These are phyloP conservation scores for Crocodylus rhombifer DNA, from an alignment of 2,797 vertebrate species.

Conservation along the genomic window DNA sequence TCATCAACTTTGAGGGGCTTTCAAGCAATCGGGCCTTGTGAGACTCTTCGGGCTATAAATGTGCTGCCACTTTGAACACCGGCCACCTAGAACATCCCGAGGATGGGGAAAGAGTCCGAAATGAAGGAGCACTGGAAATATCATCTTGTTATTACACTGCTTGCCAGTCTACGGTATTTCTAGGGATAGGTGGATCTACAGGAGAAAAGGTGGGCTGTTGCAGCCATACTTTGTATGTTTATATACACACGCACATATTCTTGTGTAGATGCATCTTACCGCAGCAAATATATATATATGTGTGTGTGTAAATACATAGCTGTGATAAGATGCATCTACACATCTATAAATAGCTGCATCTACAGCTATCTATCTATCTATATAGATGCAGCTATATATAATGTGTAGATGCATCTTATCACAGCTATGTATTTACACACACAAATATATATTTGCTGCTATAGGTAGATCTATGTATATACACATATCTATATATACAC, in stretches of 20 bases:
- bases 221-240: not conserved
- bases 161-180: not conserved
- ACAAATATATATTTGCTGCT: too few species aligned
- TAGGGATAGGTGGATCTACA: not conserved
- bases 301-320: too few species aligned
- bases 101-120: not conserved
- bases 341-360: too few species aligned
- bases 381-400: too few species aligned
- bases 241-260: not conserved
- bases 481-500: too few species aligned
- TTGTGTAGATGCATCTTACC: not conserved
- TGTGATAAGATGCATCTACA: too few species aligned
- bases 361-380: too few species aligned
- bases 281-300: not conserved
- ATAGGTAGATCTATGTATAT: too few species aligned
- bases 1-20: not conserved
- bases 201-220: not conserved
- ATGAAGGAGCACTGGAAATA: rapidly evolving
- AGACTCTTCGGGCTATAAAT: not conserved
- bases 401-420: too few species aligned
- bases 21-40: not conserved
- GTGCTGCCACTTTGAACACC: not conserved
- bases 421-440: too few species aligned
- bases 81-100: not conserved
- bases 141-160: not conserved